Evolutionary conservation across 2,113 vertebrate species (phyloP).

Genomic region (Alligator mississippiensis): DNA sequence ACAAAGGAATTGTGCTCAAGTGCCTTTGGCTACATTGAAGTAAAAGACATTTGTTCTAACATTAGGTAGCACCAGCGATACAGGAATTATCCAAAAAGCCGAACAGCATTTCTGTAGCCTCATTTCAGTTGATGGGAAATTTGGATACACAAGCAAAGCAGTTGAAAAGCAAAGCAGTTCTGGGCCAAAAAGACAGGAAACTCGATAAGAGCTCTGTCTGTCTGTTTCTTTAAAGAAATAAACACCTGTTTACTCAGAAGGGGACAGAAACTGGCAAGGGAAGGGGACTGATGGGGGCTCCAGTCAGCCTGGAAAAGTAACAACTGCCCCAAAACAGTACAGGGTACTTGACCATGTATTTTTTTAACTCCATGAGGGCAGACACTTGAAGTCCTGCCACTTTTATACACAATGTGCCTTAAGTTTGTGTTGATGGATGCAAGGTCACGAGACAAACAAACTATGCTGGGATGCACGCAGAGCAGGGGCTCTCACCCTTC

Average conservation of each 20-base stretch:
- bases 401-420: too few species aligned
- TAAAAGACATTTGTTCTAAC: rapidly evolving
- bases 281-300: neutral
- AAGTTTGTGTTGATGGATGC: too few species aligned
- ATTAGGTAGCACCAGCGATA: rapidly evolving
- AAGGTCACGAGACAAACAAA: too few species aligned
- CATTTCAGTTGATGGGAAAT: rapidly evolving
- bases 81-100: neutral
- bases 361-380: neutral
- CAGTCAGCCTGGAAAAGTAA: too few species aligned
- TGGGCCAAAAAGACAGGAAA: neutral
- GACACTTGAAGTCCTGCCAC: neutral
- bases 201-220: neutral
- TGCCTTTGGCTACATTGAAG: rapidly evolving
- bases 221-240: neutral
- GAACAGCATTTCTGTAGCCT: rapidly evolving
- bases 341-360: neutral
- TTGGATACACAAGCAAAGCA: too few species aligned
- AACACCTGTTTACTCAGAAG: neutral
- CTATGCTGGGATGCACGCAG: too few species aligned
- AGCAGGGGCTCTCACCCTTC: too few species aligned
- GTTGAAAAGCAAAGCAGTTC: rapidly evolving
- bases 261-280: neutral
- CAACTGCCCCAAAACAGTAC: neutral
- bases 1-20: rapidly evolving